phyloP scores from a whole-genome alignment of 2,888 invertebrate species.

The Scotopteryx bipunctaria region DNA sequence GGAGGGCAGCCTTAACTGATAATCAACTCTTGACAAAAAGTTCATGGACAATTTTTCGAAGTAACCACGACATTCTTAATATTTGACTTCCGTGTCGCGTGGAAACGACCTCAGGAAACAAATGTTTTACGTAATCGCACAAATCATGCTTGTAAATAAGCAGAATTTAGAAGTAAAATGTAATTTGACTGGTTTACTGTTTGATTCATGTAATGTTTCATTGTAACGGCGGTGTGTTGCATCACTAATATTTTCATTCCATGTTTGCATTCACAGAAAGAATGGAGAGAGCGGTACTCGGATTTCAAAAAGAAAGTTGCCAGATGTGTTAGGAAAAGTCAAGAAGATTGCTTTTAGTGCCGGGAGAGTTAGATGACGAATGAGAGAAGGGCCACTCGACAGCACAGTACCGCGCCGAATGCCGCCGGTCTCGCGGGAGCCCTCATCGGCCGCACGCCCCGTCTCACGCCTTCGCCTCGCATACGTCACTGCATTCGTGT shows the following conservation, averaged over 20 bases:
- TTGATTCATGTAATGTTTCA: slow-evolving; percentile 13
- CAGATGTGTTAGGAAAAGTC: slow-evolving; percentile 98
- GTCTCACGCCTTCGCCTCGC: slow-evolving; percentile 45
- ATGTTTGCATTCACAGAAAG: slow-evolving; percentile 90
- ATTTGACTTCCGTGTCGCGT: too few relatives aligned
- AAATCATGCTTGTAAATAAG: too few relatives aligned
- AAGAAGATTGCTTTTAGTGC: slow-evolving; percentile 96
- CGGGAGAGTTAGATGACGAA: slow-evolving; percentile 63
- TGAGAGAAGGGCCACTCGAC: slow-evolving; percentile 71
- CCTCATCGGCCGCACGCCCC: slow-evolving; percentile 54
- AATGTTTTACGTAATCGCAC: too few relatives aligned
- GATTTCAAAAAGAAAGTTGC: slow-evolving; percentile 99
- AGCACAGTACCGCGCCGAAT: slow-evolving; percentile 51
- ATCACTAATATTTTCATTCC: slow-evolving; percentile 45
- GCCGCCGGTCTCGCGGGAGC: slow-evolving; percentile 34
- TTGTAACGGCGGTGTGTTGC: slow-evolving; percentile 15
- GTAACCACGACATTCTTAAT: too few relatives aligned
- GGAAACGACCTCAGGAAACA: too few relatives aligned
- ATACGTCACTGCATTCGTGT: slow-evolving; percentile 67
- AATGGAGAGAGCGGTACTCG: slow-evolving; percentile 98
- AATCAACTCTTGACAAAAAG: too few relatives aligned
- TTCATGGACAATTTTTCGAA: too few relatives aligned
- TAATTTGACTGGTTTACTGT: not conserved
- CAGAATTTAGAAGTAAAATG: too few relatives aligned
- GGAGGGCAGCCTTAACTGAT: too few relatives aligned